phyloP scores from a whole-genome alignment of 2,113 vertebrate genomes.

The Paedocypris sp. region DNA sequence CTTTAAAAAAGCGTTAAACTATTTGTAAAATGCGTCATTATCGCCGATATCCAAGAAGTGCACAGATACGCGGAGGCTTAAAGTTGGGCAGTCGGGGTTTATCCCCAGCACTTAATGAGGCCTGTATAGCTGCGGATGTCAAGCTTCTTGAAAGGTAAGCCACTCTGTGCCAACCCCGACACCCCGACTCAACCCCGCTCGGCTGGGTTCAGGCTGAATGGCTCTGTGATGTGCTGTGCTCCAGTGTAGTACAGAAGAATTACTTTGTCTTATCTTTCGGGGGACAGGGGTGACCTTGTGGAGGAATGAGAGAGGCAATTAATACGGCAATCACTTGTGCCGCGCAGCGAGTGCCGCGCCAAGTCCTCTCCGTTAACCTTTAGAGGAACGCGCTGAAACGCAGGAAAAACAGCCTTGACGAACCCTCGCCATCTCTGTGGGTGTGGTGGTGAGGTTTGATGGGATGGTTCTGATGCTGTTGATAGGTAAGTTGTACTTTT shows the following conservation, averaged over 20 bases:
- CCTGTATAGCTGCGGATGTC: conserved; percentile 34
- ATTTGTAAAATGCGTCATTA: conserved; percentile 6
- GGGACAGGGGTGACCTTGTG: conserved; percentile 51
- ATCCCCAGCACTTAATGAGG: conserved; percentile 40
- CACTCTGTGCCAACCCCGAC: conserved; percentile 17
- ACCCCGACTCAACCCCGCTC: conserved; percentile 23
- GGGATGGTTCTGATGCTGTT: not conserved
- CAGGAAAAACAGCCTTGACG: conserved; percentile 7
- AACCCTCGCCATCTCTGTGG: not conserved
- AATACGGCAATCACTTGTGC: conserved; percentile 67
- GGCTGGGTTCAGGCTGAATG: conserved; percentile 39
- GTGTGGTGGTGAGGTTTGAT: not conserved
- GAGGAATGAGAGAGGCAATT: conserved; percentile 58
- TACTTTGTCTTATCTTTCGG: conserved; percentile 46
- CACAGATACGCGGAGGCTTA: conserved; percentile 14
- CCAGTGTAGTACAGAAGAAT: conserved; percentile 36
- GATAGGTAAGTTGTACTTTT: too few species aligned
- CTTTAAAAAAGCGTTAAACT: not conserved
- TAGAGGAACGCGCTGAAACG: conserved; percentile 3
- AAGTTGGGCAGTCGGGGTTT: conserved; percentile 28
- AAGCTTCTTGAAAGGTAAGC: conserved; percentile 31
- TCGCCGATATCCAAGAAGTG: conserved; percentile 20
- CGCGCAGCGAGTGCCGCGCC: conserved; percentile 51
- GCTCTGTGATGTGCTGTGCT: conserved; percentile 34
- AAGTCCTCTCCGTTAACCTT: conserved; percentile 30